Conservation (phyloP, 2,797 vertebrate genomes). For the Anabas testudineus region DNA sequence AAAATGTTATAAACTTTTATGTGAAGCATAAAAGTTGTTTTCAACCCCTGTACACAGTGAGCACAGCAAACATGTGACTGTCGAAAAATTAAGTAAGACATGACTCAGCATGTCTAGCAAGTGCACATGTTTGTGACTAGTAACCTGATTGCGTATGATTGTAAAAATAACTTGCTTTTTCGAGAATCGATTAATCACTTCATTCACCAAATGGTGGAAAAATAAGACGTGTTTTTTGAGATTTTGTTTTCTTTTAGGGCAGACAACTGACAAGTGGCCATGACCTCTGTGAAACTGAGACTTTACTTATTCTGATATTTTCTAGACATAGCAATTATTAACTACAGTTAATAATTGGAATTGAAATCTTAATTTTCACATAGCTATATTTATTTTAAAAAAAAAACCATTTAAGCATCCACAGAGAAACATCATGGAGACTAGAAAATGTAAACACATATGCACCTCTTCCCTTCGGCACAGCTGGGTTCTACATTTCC, state of each 20-base stretch:
- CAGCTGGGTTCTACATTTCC: not conserved
- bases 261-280: not conserved
- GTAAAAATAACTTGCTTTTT: not conserved
- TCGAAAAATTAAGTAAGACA: not conserved
- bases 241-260: not conserved
- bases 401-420: not conserved
- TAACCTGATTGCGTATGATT: not conserved
- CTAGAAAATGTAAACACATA: not conserved
- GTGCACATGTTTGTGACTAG: not conserved
- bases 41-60: conserved; percentile 45
- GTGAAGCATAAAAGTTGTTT: not conserved
- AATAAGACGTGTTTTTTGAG: not conserved
- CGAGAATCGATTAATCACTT: no score
- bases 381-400: not conserved
- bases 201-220: not conserved
- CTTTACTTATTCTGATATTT: not conserved
- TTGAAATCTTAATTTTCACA: not conserved
- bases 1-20: not conserved
- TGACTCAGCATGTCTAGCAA: conserved; percentile 39
- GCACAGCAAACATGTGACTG: conserved; percentile 36
- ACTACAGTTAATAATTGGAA: not conserved
- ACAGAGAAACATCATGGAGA: not conserved
- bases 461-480: not conserved
- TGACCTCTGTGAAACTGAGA: not conserved
- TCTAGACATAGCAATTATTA: not conserved